Base-by-base conservation (phyloP, 2,888 invertebrate genomes). In the Anoplius nigerrimus region DNA sequence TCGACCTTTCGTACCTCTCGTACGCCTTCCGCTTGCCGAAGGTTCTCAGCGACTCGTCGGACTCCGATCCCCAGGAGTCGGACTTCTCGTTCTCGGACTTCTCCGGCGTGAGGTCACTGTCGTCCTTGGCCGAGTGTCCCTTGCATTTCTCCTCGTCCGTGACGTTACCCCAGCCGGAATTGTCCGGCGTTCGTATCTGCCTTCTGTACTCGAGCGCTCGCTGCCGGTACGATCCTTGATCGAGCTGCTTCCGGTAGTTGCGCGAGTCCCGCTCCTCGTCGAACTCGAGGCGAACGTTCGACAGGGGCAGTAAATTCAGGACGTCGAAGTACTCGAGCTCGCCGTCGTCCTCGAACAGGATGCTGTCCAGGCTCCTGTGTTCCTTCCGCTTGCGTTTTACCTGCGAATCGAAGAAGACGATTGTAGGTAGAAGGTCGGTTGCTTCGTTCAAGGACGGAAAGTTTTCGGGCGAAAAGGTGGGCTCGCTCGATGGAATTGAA, bases 341-440 rank as follows among this genome's bases (percentile, higher is more conserved):
- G 24, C 80, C 80, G 46, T 87, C 87, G 74, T 88, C 87, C 71
- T 89, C 89, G 58, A 86, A 85, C 11, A 88, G 74, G 57, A 89
- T 86, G 64, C 88, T 88, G 70, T 89, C 89, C 52, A 89, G 69
- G 60, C 89, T 89, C 21, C 88, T 69, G 69, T 88, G 88, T 52
- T 88, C 87, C 68, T 88, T 88, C 51, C 88, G 87, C 62, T 88
- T 89, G n/a, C 88, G 83, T 62, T 88, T 89, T 2, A 87, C 88
- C 89, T 89, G 52, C 4, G 22, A 48, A 52, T 21, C n/a, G 52
- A 57, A 52, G 24, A 18, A 45, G 18, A 22, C 21, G 21, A 42
- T 58, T 45, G 2, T 45, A 45, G 11, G 21, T 51, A 51, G 18
- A 1, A n/a, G 4, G n/a, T n/a, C n/a, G n/a, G n/a, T 6, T 27